A percentile compares a stretch with the other conserved stretches of the same genome.
Conservation (phyloP, 1,140 invertebrate species). For the Orchesella cincta region DNA sequence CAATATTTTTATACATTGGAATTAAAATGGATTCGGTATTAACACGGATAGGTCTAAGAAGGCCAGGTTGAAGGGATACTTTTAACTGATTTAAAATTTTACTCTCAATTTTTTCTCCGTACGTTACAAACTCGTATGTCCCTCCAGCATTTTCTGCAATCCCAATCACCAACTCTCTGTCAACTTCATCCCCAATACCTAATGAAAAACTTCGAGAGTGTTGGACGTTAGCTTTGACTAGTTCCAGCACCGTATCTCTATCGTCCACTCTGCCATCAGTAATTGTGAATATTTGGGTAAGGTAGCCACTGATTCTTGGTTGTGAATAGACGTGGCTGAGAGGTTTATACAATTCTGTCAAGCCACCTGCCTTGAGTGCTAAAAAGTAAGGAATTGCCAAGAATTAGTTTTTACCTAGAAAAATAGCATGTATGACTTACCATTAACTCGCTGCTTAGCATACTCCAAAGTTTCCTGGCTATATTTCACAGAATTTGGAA, state of each 20-base stretch:
- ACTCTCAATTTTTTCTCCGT: neutral
- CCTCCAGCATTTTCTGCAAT: slow-evolving; percentile 21
- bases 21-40: neutral
- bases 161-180: neutral
- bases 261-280: neutral
- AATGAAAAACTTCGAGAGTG: slow-evolving; percentile 21
- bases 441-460: neutral
- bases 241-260: neutral
- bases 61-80: neutral
- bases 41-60: neutral
- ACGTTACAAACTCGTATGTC: slow-evolving; percentile 15
- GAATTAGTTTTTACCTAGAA: too few relatives aligned
- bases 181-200: slow-evolving; percentile 14
- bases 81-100: slow-evolving; percentile 25
- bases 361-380: neutral
- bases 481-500: neutral
- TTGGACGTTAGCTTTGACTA: neutral
- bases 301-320: neutral
- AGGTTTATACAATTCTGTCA: neutral
- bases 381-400: too few relatives aligned
- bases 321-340: neutral
- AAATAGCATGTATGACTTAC: too few relatives aligned
- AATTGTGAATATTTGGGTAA: slow-evolving; percentile 12
- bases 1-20: slow-evolving; percentile 1
- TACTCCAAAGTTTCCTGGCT: neutral